Base-by-base conservation (phyloP, 1,140 invertebrate species). In the Cotesia typhae region DNA sequence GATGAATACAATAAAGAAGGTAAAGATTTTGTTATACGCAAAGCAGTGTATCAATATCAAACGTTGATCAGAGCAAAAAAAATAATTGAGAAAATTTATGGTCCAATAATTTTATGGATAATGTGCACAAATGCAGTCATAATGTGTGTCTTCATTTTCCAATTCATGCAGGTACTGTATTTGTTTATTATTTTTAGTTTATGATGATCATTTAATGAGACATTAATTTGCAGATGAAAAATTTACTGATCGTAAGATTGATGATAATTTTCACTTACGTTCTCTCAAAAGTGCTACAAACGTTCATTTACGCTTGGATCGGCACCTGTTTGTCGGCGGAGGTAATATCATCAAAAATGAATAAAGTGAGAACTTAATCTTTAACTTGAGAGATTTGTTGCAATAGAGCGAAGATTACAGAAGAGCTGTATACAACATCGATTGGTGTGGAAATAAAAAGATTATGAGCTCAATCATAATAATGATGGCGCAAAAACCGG, bases 401-500 rank as follows among this genome's bases (percentile, higher is more conserved):
- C 53, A 3, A 63, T 47, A 77, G 76, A 73, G 71, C 12, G 72
- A 77, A 28, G 9, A 28, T 52, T 67, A 70, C 53, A 67, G 64
- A 28, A 7, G n/a, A 4, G 53, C 71, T 47, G 37, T 75, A 6
- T 78, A 78, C 64, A 59, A 6, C 9, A 57, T 61, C 1, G 14
- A 70, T 28, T 80, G 80, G 79, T 47, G 47, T 12, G 47, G 61
- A 37, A 73, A 76, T 3, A 64, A 20, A 28, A 2, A 12, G 6
- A 70, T 77, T 2, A 72, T 55, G 47, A 69, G 51, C 4, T 75
- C 74, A 12, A 10, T 81, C 6, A 10, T 76, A 0, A 71, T 81
- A 14, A 73, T 79, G 14, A 66, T 81, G 1, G 70, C 70, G 61
- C 78, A 81, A 63, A 77, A 67, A 52, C 75, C 77, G 9, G 36